Base-by-base conservation (phyloP, 2,797 vertebrate species). In the Aviceda cuculoides region DNA sequence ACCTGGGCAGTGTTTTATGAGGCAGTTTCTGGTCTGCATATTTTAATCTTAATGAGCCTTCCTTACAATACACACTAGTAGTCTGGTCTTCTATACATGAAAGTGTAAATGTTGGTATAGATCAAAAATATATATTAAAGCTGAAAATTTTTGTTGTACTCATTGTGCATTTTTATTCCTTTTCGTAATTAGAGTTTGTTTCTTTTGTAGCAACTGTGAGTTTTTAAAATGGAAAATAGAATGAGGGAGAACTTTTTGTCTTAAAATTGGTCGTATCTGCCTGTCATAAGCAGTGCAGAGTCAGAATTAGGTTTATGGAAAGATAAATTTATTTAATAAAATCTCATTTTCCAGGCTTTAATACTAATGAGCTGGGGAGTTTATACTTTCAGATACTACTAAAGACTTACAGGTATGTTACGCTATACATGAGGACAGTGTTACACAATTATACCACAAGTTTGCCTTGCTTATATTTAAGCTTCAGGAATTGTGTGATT, bases 261-360 rank as follows among this genome's bases (percentile, higher is more conserved):
- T 55, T 71, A 40, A 68, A 80, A 35, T 35, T 74, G 89, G 58
- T 53, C 35, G 44, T 82, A 80, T n/a, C 46, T 71, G 52, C 52
- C 62, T 71, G 37, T 93, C 63, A 63, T 1, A 61, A 49, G 31
- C 79, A 78, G 8, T 16, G 35, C 58, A 58, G 56, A 59, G 50
- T 42, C 44, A 68, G 62, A 90, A 91, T 82, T 71, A 50, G 40
- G 8, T 82, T 93, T 80, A 55, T 28, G 26, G n/a, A 73, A 80
- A 95, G 56, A 92, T 26, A 66, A 66, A 86, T 75, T 94, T 72
- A 59, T 89, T 82, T 93, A 72, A 78, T 86, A 77, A 93, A 81
- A 46, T 65, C 35, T 90, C 10, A 88, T 79, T 95, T 91, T 71
- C 56, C 40, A 78, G 49, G 15, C 17, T 68, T 68, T 90, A 84